A percentile compares a stretch with the other conserved stretches of the same genome.
Evolutionary conservation across 1,140 invertebrate genomes (phyloP).

Genomic region (Belonocnema kinseyi): DNA sequence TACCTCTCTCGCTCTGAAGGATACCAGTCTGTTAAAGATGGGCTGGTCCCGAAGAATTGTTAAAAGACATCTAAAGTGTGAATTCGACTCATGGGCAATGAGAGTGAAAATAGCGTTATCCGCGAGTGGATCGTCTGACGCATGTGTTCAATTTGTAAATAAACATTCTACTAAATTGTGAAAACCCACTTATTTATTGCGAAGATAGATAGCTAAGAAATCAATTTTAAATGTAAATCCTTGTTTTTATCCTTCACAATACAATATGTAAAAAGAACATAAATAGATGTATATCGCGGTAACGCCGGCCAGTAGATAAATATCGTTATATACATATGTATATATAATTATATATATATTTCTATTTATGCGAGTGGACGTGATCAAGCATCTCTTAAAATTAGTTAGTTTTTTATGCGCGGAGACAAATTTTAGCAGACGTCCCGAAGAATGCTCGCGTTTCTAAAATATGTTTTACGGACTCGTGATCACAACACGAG

Average conservation of each 20-base stretch:
- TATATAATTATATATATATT: slow-evolving; percentile 44
- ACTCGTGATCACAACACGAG: slow-evolving; percentile 29
- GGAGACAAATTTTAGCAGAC: not conserved
- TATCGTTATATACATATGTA: slow-evolving; percentile 55
- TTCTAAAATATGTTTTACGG: not conserved
- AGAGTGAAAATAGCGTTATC: not conserved
- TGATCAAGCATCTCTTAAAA: slow-evolving; percentile 24
- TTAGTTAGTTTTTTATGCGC: not conserved
- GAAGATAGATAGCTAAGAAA: slow-evolving; percentile 42
- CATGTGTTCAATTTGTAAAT: slow-evolving; percentile 60
- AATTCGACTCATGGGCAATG: not conserved
- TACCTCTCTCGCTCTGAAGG: slow-evolving; percentile 48
- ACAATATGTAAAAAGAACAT: slow-evolving; percentile 45
- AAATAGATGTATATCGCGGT: slow-evolving; percentile 48
- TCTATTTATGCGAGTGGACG: slow-evolving; percentile 50
- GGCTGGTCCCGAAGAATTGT: not conserved
- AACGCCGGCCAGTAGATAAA: slow-evolving; percentile 57
- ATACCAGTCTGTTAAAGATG: not conserved
- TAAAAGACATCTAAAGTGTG: too few relatives aligned
- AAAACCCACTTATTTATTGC: slow-evolving; percentile 61
- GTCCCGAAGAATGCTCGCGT: not conserved
- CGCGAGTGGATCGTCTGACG: slow-evolving; percentile 18
- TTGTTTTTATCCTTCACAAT: slow-evolving; percentile 31
- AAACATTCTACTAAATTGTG: slow-evolving; percentile 45
- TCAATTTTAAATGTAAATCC: slow-evolving; percentile 34